Base-by-base conservation (phyloP, 2,113 vertebrate genomes). In the Psammodynastes pulverulentus region DNA sequence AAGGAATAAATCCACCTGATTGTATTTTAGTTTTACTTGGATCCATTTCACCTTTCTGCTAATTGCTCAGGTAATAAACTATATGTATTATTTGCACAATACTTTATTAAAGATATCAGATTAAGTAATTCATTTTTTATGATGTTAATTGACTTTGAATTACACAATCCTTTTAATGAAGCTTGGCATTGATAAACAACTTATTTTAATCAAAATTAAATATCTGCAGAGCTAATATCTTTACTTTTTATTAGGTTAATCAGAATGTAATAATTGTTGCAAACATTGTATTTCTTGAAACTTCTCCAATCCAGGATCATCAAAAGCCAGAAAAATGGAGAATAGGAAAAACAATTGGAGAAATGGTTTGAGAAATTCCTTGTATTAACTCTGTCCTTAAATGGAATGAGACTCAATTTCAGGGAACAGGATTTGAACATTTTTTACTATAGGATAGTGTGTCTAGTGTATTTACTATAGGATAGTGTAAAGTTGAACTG, bases 131-230 rank as follows among this genome's bases (percentile, higher is more conserved):
- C 92, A 90, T 88, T 58, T 9, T 29, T 67, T 90, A 0, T 0
- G 94, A 58, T 93, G 15, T 93, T 94, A 92, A 90, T 89, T 91
- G 62, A 84, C 84, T 85, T 56, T 53, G 84, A 85, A 93, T 93
- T 93, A 88, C 86, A 84, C 48, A 89, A 89, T 85, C 84, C 92
- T 85, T 54, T 92, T 94, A 90, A 92, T 87, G 49, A 49, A 89
- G 12, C 85, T 53, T 94, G 88, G 54, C 29, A 84, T 46, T 91
- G 88, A 46, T 86, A 86, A 48, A 86, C 67, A 91, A 89, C 52
- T 58, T 86, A 93, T 19, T 39, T 79, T 39, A 79, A 19, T 79
- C n/a, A 39, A 72, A 79, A 79, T 79, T 79, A 79, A 79, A 79
- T 79, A 79, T 79, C 15, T 39, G 19, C 5, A 79, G 34, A 39